Base-by-base conservation (phyloP, 2,113 vertebrate genomes). In the Cynopterus brachyotis region DNA sequence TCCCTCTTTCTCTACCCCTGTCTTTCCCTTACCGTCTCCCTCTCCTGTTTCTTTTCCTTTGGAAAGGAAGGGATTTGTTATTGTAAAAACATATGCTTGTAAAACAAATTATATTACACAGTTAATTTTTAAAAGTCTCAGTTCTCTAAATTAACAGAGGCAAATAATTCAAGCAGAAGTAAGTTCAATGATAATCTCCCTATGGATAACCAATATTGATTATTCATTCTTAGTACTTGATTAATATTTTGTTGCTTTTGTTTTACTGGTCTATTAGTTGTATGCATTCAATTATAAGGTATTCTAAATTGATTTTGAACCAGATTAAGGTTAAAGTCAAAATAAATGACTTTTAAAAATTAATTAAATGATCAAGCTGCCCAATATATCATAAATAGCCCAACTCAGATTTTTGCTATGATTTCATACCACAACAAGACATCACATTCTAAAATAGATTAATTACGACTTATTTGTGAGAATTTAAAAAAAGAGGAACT, bases 91-190 rank as follows among this genome's bases (percentile, higher is more conserved):
- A 45, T 16, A 42, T 26, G 69, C 24, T 82, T 97, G 1, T 67
- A 84, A 91, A 88, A 35, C 76, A 90, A 93, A 89, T 81, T 62
- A 64, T 55, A 11, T 4, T 35, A 64, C 0, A 24, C 22, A 42
- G 26, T 84, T 5, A 90, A 45, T 87, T 84, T 91, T 76, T 93
- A 50, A 81, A 85, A 76, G 24, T 92, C 5, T 81, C 10, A 37
- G 40, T 83, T 88, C 24, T 67, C 22, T 50, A 91, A 35, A 6
- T 83, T 91, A 90, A 32, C 47, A 57, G 42, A 92, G 95, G 64
- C 47, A 92, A 83, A 84, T 88, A 83, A 88, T 96, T 96, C 40
- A 96, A 81, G 16, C 24, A 89, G 20, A 94, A 84, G 20, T 89
- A 83, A 95, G 93, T 85, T 90, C 55, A 91, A 45, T 89, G 35